These are phyloP conservation scores for Pampus argenteus DNA, from an alignment of 2,797 vertebrate genomes.

Conservation along the genomic window DNA sequence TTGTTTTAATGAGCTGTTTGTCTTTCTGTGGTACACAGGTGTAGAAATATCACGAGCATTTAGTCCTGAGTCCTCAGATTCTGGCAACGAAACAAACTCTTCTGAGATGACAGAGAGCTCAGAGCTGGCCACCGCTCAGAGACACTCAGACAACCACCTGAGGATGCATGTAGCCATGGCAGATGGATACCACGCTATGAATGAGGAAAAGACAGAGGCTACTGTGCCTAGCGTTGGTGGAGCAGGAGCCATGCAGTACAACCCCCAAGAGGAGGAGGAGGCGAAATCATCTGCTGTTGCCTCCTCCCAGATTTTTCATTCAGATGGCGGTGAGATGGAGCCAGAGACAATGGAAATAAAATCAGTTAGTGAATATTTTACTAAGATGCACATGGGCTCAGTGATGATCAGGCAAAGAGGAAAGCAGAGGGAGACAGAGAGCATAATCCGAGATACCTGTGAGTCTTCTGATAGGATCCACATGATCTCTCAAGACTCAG, in stretches of 20 bases:
- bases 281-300: constrained; percentile 89
- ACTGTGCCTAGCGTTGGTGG: constrained; percentile 78
- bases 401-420: constrained; percentile 90
- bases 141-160: constrained; percentile 91
- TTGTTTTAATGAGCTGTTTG: constrained; percentile 87
- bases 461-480: constrained; percentile 85
- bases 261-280: constrained; percentile 78
- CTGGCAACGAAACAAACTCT: constrained; percentile 99
- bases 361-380: constrained; percentile 97
- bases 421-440: constrained; percentile 87
- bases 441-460: constrained; percentile 80
- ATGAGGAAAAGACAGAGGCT: constrained; percentile 91
- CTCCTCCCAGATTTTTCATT: constrained; percentile 94
- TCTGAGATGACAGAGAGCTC: constrained; percentile 99
- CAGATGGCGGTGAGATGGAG: constrained; percentile 97
- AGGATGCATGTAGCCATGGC: constrained; percentile 91
- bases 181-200: constrained; percentile 90
- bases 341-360: constrained; percentile 99
- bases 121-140: constrained; percentile 94
- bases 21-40: constrained; percentile 87
- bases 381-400: constrained; percentile 93
- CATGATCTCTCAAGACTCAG: constrained; percentile 78
- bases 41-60: constrained; percentile 98
- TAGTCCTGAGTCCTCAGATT: constrained; percentile 99
- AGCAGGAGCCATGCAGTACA: constrained; percentile 74